Percentiles rank a stretch among this genome's conserved stretches.
Evolutionary conservation across 2,888 invertebrate species (phyloP).

Genomic region (Xanthorhoe spadicearia): DNA sequence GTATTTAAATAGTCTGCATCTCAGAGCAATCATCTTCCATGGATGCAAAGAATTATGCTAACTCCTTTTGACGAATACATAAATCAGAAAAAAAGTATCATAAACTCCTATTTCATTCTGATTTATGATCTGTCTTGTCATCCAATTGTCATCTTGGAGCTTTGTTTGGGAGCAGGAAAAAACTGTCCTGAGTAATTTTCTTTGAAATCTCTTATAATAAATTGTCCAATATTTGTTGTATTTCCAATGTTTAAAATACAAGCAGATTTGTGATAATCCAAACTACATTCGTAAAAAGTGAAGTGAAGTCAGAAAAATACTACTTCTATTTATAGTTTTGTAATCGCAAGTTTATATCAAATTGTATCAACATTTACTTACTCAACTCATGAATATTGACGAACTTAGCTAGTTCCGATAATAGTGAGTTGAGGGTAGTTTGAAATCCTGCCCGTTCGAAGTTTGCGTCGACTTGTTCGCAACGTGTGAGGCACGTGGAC

Average conservation of each 20-base stretch:
- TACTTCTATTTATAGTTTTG: not conserved
- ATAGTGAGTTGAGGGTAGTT: not conserved
- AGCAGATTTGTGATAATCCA: no score
- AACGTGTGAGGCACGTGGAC: slow-evolving; percentile 2
- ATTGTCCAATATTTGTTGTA: no score
- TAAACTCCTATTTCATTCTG: not conserved
- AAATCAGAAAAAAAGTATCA: not conserved
- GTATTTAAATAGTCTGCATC: no score
- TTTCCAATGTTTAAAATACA: no score
- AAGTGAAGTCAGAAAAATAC: not conserved
- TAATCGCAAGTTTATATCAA: not conserved
- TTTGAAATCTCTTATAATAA: no score
- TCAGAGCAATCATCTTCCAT: no score
- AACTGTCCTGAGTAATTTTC: no score
- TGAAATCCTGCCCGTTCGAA: slow-evolving; percentile 4
- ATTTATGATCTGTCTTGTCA: slow-evolving; percentile 3
- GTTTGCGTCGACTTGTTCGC: not conserved
- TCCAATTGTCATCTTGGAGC: not conserved
- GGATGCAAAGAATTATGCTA: no score
- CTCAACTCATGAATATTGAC: slow-evolving; percentile 1
- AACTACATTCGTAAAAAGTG: no score
- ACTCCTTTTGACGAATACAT: not conserved
- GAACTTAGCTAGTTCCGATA: not conserved
- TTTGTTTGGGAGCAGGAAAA: not conserved
- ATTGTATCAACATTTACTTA: not conserved